Base-by-base conservation (phyloP, 2,797 vertebrate genomes). In the Huso huso region DNA sequence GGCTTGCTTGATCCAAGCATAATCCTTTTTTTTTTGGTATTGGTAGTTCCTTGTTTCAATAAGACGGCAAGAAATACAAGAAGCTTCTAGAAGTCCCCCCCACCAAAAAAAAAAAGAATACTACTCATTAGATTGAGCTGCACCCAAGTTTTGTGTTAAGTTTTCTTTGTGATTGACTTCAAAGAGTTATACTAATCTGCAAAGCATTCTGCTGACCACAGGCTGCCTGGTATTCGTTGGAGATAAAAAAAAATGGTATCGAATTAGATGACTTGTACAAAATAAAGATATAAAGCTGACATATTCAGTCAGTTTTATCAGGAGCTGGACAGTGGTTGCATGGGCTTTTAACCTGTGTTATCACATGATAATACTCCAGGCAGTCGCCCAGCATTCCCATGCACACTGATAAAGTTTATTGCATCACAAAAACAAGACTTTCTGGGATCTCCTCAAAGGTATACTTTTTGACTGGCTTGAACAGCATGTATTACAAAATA, bases 281-380 rank as follows among this genome's bases (percentile, higher is more conserved):
- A 60, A 58, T n/a, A 62, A 67, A 62, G 72, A 75, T 70, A 73
- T 74, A 58, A 67, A 70, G 69, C 78, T 81, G 76, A 81, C 76
- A 79, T 73, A 75, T 81, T 75, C 76, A 81, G 78, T 84, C 76
- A 74, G 68, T 51, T 73, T 72, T 62, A 69, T 66, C 71, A 67
- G 72, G 69, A 70, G 58, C 70, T 64, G 69, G 76, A 79, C 75
- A 81, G 77, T 72, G 65, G 18, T 51, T 57, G 15, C 64, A 61
- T 67, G 68, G 70, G 66, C 65, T 62, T 58, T 64, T 9, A 18
- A 10, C 61, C 15, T 61, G 37, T 69, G 67, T 77, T 74, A 74
- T 74, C 72, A 49, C 50, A 51, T 12, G 50, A 52, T 51, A 70
- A 65, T 69, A 74, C 72, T 71, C 72, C 63, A 64, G 15, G 66